These are phyloP conservation scores for Apamea epomidion DNA, from an alignment of 2,888 invertebrate species.

Conservation along the genomic window DNA sequence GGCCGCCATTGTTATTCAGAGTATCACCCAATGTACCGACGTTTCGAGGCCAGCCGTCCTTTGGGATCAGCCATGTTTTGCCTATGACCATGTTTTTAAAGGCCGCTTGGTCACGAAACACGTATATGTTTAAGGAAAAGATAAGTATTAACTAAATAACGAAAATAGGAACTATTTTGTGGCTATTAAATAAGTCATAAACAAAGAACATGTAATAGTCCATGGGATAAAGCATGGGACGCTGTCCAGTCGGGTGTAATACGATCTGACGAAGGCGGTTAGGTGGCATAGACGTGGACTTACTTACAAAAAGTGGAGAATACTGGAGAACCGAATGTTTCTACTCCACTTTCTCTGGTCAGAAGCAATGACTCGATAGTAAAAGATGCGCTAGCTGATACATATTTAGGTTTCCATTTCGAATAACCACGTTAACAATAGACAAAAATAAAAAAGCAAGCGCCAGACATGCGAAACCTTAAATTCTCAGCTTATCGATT, in stretches of 20 bases:
- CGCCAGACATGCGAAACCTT: not conserved
- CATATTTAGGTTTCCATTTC: not conserved
- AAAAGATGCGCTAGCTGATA: not conserved
- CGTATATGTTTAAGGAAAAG: slow-evolving; percentile 1
- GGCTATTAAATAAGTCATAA: not conserved
- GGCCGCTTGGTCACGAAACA: slow-evolving; percentile 16
- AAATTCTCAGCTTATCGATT: not conserved
- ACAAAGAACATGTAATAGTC: not conserved
- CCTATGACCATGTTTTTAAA: slow-evolving; percentile 36
- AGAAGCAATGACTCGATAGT: not conserved
- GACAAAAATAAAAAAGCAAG: not conserved
- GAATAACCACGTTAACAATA: not conserved
- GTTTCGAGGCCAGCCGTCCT: slow-evolving; percentile 56
- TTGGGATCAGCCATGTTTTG: slow-evolving; percentile 44
- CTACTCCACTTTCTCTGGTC: not conserved
- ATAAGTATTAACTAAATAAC: not conserved
- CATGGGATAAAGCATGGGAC: not conserved
- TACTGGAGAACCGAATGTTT: not conserved
- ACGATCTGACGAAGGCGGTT: not conserved
- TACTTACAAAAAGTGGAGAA: not conserved
- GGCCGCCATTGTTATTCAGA: slow-evolving; percentile 65
- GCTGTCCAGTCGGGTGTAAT: not conserved
- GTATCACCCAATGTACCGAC: slow-evolving; percentile 46
- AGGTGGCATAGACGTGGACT: not conserved
- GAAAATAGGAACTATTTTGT: not conserved